Evolutionary conservation across 2,113 vertebrate genomes (phyloP).

Genomic region (Cyprinodon variegatus): DNA sequence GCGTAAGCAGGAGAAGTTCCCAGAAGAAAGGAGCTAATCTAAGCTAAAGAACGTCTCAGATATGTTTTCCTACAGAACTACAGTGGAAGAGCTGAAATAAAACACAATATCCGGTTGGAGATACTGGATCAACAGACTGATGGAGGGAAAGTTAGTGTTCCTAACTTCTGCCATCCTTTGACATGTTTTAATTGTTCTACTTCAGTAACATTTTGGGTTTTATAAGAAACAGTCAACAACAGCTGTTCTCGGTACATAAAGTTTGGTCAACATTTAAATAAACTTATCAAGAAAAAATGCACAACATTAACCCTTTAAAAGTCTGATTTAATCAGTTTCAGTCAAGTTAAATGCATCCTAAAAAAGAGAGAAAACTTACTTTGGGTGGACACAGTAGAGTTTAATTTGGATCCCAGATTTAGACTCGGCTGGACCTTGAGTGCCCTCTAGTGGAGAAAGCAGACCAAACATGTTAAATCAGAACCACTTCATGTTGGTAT

Average conservation of each 20-base stretch:
- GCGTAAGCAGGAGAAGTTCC: neutral
- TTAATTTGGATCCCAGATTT: slow-evolving; percentile 95
- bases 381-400: slow-evolving; percentile 97
- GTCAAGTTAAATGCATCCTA: neutral
- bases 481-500: neutral
- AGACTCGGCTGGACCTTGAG: slow-evolving; percentile 86
- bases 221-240: neutral
- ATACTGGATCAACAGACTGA: no score
- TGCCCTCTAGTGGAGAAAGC: slow-evolving; percentile 81
- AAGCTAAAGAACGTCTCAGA: no score
- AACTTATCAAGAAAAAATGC: no score
- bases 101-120: no score
- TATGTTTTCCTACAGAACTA: no score
- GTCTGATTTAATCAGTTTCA: neutral
- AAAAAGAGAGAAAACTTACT: slow-evolving; percentile 81
- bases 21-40: neutral
- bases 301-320: neutral
- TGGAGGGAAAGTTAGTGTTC: neutral
- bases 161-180: no score
- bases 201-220: no score
- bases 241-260: neutral
- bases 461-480: neutral
- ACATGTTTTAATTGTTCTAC: neutral
- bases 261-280: neutral
- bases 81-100: no score